Evolutionary conservation across 2,888 invertebrate species (phyloP), one percentile per base, ranked within the genome.

Genomic region (Dione juno): DNA sequence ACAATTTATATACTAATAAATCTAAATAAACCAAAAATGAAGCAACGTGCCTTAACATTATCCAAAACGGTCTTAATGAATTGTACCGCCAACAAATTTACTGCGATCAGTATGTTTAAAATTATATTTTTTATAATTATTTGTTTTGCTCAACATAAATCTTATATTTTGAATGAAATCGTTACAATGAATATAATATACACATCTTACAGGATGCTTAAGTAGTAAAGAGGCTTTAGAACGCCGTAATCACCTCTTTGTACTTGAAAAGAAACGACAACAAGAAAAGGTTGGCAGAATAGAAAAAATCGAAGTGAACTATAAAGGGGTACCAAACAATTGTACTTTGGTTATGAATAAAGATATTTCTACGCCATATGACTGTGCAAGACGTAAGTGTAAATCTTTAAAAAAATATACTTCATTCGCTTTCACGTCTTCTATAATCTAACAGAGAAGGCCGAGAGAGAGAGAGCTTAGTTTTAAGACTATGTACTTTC

Each of bases 241-340:
- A 67, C 90, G 94, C 37, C 95, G 96, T 68, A 95, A 95, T 86
- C 94, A 95, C 65, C 82, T 99, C 14, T 99, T 98, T 83, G 92
- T 95, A 5, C 84, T 95, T 53, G 99, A 99, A 84, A 95, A 95
- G 81, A 94, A 95, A 74, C 94, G 96, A 0, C 98, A 98, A 84
- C 84, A 88, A 57, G 94, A 95, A 43, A 90, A 94, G 14, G 93
- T 99, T 11, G 97, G 98, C 0, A 94, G 99, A 81, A 94, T 99
- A 71, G 98, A 99, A 82, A 99, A 99, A 92, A 98, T 99, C 68
- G 95, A 97, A 88, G 96, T 99, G 0, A 94, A 95, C 71, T 97
- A 97, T 83, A 93, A 95, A 77, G 97, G 97, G 0, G 82, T 95
- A 0, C 96, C 97, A 0, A 95, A 97, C 80, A 95, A 96, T 78